These are phyloP conservation scores for Hermatobates lingyangjiaoensis DNA, from an alignment of 1,140 invertebrate genomes.

Conservation along the genomic window DNA sequence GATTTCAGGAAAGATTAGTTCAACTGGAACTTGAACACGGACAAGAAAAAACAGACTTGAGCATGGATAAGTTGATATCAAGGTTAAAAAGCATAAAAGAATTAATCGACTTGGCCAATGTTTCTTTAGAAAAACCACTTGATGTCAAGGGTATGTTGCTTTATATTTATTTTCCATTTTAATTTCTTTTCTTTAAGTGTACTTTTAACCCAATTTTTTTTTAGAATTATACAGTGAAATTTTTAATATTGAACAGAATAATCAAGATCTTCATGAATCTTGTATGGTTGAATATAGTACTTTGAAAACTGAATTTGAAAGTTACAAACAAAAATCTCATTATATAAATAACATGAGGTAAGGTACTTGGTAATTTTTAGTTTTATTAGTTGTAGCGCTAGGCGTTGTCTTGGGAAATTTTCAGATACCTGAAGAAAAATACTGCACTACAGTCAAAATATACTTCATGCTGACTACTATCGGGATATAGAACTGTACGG, in stretches of 20 bases:
- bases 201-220: neutral
- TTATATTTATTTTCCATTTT: neutral
- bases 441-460: no score
- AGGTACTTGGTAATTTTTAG: no score
- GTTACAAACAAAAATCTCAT: slow-evolving; percentile 21
- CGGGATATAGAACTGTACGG: no score
- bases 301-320: slow-evolving; percentile 27
- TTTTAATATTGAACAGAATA: no score
- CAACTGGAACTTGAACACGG: slow-evolving; percentile 23
- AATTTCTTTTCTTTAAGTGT: neutral
- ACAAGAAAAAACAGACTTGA: slow-evolving; percentile 17
- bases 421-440: no score
- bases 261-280: slow-evolving; percentile 16
- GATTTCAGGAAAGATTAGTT: slow-evolving; percentile 18
- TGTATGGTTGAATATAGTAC: slow-evolving; percentile 31
- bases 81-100: slow-evolving; percentile 24
- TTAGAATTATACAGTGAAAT: no score
- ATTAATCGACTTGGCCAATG: slow-evolving; percentile 21
- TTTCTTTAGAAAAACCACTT: slow-evolving; percentile 24
- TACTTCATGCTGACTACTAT: no score
- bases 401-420: no score
- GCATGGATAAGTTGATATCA: slow-evolving; percentile 19
- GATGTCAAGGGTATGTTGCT: slow-evolving; percentile 23
- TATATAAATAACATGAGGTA: no score
- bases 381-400: no score